These are phyloP conservation scores for Lottia gigantea DNA, from an alignment of 2,888 invertebrate genomes.

Conservation along the genomic window DNA sequence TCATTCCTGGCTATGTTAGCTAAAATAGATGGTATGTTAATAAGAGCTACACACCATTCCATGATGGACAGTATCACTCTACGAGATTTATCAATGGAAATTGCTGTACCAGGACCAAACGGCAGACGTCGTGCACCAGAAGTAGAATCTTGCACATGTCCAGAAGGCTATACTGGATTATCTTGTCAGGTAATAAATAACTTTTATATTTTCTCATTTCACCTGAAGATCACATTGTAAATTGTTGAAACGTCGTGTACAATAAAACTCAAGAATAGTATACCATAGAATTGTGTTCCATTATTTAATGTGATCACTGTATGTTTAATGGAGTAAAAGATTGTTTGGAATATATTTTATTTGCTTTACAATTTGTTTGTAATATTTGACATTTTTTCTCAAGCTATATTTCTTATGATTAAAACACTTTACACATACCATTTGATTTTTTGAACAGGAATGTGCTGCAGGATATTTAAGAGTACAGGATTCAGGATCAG, in stretches of 20 bases:
- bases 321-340: too few relatives aligned
- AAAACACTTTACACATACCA: background rate
- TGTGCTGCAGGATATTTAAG: slow-evolving; percentile 59
- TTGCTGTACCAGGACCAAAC: slow-evolving; percentile 47
- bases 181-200: slow-evolving; percentile 58
- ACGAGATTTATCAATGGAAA: slow-evolving; percentile 55
- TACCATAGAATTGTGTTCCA: too few relatives aligned
- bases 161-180: slow-evolving; percentile 58
- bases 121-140: slow-evolving; percentile 45
- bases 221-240: too few relatives aligned
- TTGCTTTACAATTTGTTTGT: background rate
- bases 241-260: too few relatives aligned
- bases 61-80: slow-evolving; percentile 75
- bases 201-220: too few relatives aligned
- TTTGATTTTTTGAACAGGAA: slow-evolving; percentile 26
- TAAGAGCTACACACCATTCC: slow-evolving; percentile 81
- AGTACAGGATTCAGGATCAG: slow-evolving; percentile 47
- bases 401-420: too few relatives aligned
- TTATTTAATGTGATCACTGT: too few relatives aligned
- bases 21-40: slow-evolving; percentile 58
- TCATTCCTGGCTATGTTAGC: slow-evolving; percentile 62
- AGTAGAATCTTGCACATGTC: slow-evolving; percentile 60
- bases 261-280: too few relatives aligned
- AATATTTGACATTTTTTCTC: too few relatives aligned
- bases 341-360: background rate